Evolutionary conservation across 92 coral and sea anemone species (phyloP).

Genomic region (Anthopleura xanthogrammica): DNA sequence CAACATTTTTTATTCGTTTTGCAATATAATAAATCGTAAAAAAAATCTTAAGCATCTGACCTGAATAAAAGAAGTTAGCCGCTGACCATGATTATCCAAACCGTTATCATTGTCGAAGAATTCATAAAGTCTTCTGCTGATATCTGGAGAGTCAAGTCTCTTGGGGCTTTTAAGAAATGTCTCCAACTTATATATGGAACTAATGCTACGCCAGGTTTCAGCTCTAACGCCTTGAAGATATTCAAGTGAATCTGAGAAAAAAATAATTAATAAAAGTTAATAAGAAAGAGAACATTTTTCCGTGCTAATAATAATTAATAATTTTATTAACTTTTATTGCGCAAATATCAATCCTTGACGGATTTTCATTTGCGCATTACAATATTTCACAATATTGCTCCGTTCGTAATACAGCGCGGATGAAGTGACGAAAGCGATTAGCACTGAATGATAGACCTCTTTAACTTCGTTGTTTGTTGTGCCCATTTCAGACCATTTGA

Average conservation of each 20-base stretch:
- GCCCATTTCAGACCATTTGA: no score
- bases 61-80: background rate
- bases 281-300: background rate
- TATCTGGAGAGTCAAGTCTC: background rate
- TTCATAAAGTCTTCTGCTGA: background rate
- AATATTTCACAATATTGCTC: no score
- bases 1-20: no score
- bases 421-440: no score
- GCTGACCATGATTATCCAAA: background rate
- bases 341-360: no score
- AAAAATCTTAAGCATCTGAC: background rate
- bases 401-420: no score
- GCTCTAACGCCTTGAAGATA: background rate
- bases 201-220: background rate
- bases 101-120: background rate
- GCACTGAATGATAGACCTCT: no score
- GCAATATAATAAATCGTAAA: no score
- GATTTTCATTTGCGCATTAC: no score
- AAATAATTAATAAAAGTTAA: background rate
- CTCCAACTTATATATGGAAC: background rate
- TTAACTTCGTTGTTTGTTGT: no score
- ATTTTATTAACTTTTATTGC: no score
- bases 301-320: no score
- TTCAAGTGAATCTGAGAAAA: background rate
- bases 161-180: background rate